Evolutionary conservation across 2,888 invertebrate species (phyloP).

Genomic region (Ochropacha duplaris): DNA sequence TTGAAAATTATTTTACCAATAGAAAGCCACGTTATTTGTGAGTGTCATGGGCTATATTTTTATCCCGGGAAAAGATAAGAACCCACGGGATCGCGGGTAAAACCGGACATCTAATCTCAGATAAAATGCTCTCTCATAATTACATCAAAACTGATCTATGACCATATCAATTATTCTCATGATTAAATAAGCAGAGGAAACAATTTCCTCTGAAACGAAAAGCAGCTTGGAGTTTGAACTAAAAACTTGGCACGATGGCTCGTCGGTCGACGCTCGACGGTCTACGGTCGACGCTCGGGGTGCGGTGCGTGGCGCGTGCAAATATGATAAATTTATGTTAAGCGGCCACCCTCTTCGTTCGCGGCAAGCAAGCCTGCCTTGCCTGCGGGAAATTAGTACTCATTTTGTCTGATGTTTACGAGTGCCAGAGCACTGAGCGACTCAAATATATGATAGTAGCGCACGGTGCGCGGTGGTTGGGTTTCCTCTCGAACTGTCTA

Average conservation of each 20-base stretch:
- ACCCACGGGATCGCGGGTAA: too few relatives aligned
- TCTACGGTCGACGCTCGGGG: constrained; percentile 27
- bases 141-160: too few relatives aligned
- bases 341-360: constrained; percentile 54
- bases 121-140: too few relatives aligned
- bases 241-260: constrained; percentile 45
- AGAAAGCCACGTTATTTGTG: too few relatives aligned
- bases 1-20: too few relatives aligned
- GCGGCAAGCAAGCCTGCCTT: constrained; percentile 42
- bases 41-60: too few relatives aligned
- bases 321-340: constrained; percentile 82
- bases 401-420: constrained; percentile 76
- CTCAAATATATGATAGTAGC: constrained; percentile 72
- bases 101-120: too few relatives aligned
- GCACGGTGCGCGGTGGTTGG: constrained; percentile 35
- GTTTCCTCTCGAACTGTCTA: constrained; percentile 42
- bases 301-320: constrained; percentile 58
- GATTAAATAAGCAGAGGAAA: neutral
- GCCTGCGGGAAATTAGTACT: constrained; percentile 72
- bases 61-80: too few relatives aligned
- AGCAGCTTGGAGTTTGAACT: neutral
- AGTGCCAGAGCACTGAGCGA: constrained; percentile 47
- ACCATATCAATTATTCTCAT: too few relatives aligned
- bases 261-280: constrained; percentile 18
- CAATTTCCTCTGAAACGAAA: neutral